Evolutionary conservation across 1,140 invertebrate genomes (phyloP).

Genomic region (Stenopsyche tienmushanensis): DNA sequence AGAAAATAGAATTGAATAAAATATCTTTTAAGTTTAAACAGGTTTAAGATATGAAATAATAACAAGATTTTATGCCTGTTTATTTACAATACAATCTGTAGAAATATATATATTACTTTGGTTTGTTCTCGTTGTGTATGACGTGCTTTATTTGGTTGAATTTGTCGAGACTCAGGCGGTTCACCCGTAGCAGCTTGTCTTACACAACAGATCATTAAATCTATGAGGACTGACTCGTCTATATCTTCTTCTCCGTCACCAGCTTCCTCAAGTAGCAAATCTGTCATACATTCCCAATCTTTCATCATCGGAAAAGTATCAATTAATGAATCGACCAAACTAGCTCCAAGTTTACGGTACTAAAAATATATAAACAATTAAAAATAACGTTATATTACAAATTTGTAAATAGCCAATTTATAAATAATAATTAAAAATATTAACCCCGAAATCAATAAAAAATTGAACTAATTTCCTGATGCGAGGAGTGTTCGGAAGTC

Average conservation of each 20-base stretch:
- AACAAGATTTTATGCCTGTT: neutral
- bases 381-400: neutral
- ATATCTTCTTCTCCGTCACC: conserved; percentile 87
- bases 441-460: conserved; percentile 95
- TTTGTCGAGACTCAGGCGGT: conserved; percentile 91
- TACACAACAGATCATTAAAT: conserved; percentile 98
- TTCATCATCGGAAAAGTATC: conserved; percentile 99
- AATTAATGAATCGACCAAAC: conserved; percentile 97
- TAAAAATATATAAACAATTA: conserved; percentile 41
- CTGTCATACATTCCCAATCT: conserved; percentile 99
- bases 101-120: conserved; percentile 43
- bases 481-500: conserved; percentile 90
- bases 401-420: conserved; percentile 7
- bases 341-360: conserved; percentile 93
- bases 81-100: neutral
- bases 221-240: conserved; percentile 93
- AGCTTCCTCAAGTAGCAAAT: conserved; percentile 92
- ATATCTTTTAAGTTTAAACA: too few species aligned
- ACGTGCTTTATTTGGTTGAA: conserved; percentile 67
- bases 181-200: conserved; percentile 97
- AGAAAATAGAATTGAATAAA: conserved; percentile 29
- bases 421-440: conserved; percentile 6
- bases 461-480: conserved; percentile 96
- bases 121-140: conserved; percentile 51
- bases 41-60: too few species aligned